Evolutionary conservation across 2,113 vertebrate species (phyloP), one percentile per base, ranked within the genome.

Genomic region (Shinisaurus crocodilurus): DNA sequence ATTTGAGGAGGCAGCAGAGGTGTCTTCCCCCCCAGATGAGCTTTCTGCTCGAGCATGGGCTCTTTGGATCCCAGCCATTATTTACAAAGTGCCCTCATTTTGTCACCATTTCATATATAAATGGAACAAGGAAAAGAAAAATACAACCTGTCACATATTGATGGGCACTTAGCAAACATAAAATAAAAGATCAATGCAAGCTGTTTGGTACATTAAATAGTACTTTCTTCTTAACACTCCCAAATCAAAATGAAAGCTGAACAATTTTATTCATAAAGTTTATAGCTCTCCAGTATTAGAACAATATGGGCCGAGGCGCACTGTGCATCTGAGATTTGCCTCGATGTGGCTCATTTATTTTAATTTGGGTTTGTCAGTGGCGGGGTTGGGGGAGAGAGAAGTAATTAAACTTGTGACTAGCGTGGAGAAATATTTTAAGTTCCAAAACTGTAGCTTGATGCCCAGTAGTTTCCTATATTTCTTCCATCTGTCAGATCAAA

Each of bases 371-470:
- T 94, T 96, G 96, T 96, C 97, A 96, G 91, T 0, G 0, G 88
- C 90, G 91, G 96, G 96, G 94, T 54, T 9, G 93, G 96, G 95
- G 88, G 91, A 96, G 96, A 94, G 91, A 97, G 95, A 96, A 96
- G 96, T 96, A 97, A 98, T 98, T 97, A 97, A 97, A 95, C 95
- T 96, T 96, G 96, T 96, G 96, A 96, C 95, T 94, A 92, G 95
- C 93, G 93, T 93, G 92, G 91, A 96, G 93, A 96, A 95, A 92
- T 92, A 95, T 95, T 97, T 95, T 94, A 93, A n/a, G 37, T 96
- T 94, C 94, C 95, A 85, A 92, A n/a, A 50, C 67, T 92, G 92
- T 69, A 82, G 92, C 57, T 88, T 82, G 91, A 96, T 96, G 94
- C 3, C 54, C 81, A 88, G 94, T 95, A 93, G 91, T 92, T 94